Conservation (phyloP, 2,888 invertebrate genomes). For the Sesia bembeciformis region DNA sequence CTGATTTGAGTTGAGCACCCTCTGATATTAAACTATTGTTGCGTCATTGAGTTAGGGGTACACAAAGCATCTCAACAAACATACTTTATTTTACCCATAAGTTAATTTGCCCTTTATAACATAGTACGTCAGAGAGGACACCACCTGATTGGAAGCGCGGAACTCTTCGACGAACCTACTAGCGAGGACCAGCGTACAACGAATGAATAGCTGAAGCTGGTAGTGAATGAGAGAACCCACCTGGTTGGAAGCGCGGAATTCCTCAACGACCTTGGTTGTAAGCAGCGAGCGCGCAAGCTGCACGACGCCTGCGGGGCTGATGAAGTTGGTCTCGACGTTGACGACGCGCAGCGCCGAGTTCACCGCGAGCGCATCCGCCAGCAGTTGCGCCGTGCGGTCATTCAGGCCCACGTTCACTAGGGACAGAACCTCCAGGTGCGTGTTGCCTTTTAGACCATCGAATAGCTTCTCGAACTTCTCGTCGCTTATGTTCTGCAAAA, state of each 20-base stretch:
- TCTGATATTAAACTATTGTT: too few species aligned
- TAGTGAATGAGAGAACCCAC: conserved; percentile 53
- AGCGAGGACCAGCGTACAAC: conserved; percentile 52
- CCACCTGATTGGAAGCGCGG: conserved; percentile 90
- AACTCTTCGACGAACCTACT: conserved; percentile 81
- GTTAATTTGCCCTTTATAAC: too few species aligned
- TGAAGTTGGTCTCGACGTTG: conserved; percentile 97
- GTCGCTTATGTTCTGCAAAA: conserved; percentile 92
- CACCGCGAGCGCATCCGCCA: conserved; percentile 87
- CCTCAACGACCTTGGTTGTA: conserved; percentile 89
- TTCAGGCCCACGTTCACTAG: conserved; percentile 95
- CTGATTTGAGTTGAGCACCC: too few species aligned
- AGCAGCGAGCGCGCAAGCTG: conserved; percentile 90
- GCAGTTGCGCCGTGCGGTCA: conserved; percentile 88
- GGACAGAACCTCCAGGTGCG: conserved; percentile 91
- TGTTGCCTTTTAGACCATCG: conserved; percentile 90
- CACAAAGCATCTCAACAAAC: too few species aligned
- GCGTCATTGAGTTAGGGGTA: too few species aligned
- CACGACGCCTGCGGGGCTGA: conserved; percentile 91
- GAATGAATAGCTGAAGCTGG: conserved; percentile 79
- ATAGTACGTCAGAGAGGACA: too few species aligned
- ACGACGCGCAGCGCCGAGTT: conserved; percentile 88
- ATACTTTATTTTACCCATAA: too few species aligned
- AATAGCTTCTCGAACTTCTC: conserved; percentile 94
- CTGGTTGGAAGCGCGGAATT: conserved; percentile 98